These are phyloP conservation scores for Cephalophus harveyi DNA, from an alignment of 2,113 vertebrate genomes.

Conservation along the genomic window DNA sequence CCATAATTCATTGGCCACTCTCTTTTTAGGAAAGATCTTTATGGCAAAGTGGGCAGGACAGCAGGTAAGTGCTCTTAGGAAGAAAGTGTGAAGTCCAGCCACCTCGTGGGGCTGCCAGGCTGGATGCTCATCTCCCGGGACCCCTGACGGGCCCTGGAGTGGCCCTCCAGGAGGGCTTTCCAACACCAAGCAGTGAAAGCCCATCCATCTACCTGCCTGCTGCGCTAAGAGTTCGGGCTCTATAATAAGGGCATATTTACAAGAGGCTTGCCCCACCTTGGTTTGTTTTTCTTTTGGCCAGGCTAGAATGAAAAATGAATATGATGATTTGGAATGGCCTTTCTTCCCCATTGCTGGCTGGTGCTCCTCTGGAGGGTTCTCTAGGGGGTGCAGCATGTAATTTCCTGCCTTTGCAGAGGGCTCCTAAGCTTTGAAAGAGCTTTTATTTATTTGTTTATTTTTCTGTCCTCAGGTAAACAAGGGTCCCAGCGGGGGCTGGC, in stretches of 20 bases:
- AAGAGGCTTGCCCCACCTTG: background rate
- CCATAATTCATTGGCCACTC: slow-evolving; percentile 81
- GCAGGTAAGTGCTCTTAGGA: slow-evolving; percentile 75
- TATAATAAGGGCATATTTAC: background rate
- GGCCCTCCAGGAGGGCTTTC: background rate
- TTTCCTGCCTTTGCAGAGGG: background rate
- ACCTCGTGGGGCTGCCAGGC: background rate
- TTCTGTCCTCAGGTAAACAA: slow-evolving; percentile 53
- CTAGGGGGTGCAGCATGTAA: background rate
- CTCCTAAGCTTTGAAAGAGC: background rate
- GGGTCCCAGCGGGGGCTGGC: slow-evolving; percentile 13
- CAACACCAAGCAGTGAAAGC: background rate
- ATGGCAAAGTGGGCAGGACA: slow-evolving; percentile 47
- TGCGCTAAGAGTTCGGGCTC: background rate
- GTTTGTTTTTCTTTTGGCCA: background rate
- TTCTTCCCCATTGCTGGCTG: background rate
- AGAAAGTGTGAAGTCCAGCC: slow-evolving; percentile 46
- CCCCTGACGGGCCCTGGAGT: background rate
- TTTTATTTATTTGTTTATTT: background rate
- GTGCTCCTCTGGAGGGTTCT: background rate
- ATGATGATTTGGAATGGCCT: background rate
- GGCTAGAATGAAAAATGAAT: background rate
- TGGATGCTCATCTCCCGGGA: background rate
- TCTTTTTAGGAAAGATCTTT: slow-evolving; percentile 79
- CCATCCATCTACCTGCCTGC: background rate